These are phyloP conservation scores for Saccostrea echinata DNA, from an alignment of 1,140 invertebrate species.

Conservation along the genomic window DNA sequence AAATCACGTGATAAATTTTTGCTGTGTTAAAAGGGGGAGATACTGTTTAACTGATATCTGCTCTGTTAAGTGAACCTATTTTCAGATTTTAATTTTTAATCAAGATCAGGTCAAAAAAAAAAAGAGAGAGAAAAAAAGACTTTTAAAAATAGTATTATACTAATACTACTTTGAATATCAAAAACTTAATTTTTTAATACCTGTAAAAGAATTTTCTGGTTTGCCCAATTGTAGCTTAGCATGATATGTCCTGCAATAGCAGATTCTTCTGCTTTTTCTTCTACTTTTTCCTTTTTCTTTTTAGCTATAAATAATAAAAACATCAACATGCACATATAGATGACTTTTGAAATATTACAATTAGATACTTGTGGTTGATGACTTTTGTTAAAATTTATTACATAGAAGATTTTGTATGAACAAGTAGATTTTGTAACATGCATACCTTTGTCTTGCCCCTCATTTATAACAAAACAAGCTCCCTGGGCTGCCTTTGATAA, in stretches of 20 bases:
- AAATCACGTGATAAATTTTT: no score
- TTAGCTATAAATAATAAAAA: background rate
- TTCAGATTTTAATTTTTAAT: no score
- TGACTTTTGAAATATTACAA: background rate
- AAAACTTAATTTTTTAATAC: conserved; percentile 42
- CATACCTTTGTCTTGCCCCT: background rate
- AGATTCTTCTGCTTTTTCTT: background rate
- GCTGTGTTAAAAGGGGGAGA: no score
- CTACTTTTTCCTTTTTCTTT: background rate
- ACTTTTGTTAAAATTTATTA: no score
- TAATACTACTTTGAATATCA: background rate
- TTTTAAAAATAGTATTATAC: background rate
- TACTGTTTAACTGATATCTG: no score
- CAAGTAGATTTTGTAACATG: no score
- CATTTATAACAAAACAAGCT: conserved; percentile 5
- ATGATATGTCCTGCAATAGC: conserved; percentile 38
- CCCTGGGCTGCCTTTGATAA: conserved; percentile 9
- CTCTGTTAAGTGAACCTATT: no score
- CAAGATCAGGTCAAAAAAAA: no score
- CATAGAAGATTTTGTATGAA: no score
- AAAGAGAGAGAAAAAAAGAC: no score
- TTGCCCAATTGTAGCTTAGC: conserved; percentile 47
- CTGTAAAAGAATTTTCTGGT: conserved; percentile 47
- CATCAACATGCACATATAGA: background rate
- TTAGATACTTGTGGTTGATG: background rate